phyloP scores from a whole-genome alignment of 2,113 vertebrate genomes.

The Thryonomys swinderianus region DNA sequence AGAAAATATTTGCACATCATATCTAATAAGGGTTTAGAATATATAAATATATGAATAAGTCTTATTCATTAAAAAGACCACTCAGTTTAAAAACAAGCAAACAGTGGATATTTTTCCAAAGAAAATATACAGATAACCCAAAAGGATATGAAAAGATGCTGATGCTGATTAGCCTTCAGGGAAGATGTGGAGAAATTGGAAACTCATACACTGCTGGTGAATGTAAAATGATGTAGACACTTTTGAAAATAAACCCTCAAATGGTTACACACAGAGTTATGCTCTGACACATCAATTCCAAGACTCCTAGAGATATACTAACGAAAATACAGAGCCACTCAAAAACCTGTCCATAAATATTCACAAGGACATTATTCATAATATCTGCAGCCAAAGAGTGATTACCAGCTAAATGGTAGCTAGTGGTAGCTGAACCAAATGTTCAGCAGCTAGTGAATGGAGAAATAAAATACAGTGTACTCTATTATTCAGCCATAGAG shows the following conservation, averaged over 20 bases:
- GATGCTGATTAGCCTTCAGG: neutral
- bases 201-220: neutral
- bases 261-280: neutral
- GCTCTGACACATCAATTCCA: neutral
- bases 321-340: neutral
- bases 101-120: neutral
- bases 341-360: neutral
- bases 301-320: neutral
- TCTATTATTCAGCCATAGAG: neutral
- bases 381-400: neutral
- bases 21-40: neutral
- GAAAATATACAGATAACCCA: neutral
- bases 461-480: neutral
- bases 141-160: neutral
- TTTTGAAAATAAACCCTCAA: neutral
- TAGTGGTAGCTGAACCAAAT: neutral
- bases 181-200: neutral
- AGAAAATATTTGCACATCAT: neutral
- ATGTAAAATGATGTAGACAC: neutral
- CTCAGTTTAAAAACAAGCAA: neutral
- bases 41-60: neutral
- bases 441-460: neutral
- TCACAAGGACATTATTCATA: neutral
- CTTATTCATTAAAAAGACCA: slow-evolving; percentile 13
- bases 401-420: neutral